Evolutionary conservation across 2,113 vertebrate species (phyloP), one percentile per base, ranked within the genome.

Genomic region (Gnathonemus echidnorhynchus): DNA sequence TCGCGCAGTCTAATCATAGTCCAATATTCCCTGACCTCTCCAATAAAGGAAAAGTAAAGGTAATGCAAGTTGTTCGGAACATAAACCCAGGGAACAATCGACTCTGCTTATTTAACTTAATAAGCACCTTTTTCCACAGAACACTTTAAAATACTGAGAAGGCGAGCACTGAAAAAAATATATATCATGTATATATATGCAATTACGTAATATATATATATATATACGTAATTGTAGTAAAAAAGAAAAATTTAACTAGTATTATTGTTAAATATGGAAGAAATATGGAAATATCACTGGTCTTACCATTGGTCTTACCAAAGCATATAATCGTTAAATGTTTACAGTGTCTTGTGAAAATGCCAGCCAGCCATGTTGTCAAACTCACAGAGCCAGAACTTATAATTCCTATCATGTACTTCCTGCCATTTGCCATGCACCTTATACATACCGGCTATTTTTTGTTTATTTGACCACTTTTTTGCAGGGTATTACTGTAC

Each of bases 21-120:
- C 50, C 86, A 56, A 87, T 87, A 87, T 87, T 87, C 86, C 27
- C 13, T 87, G 50, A 50, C 49, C 49, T 87, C 86, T 52, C 10
- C 86, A 35, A 87, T 52, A 53, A 87, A 87, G 27, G 45, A 52
- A 87, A 87, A 56, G 49, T 87, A 56, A 85, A 48, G 50, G 86
- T 35, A 56, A 56, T 53, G 5, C 49, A 31, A 31, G 17, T 19
- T 87, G 86, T 56, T 56, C 86, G 11, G 50, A 87, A 56, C 27
- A 56, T 87, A 87, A 87, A 87, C 24, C 83, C 31, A 19, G 86
- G 86, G 50, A 56, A 87, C 86, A 87, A 19, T 87, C 31, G 31
- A 87, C 48, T 87, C 49, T 35, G 48, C 86, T 87, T 87, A 87
- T 87, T 87, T 87, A 87, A 87, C n/a, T 35, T 52, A 87, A 87